A percentile compares a stretch with the other conserved stretches of the same genome.
Conservation (phyloP, 2,113 vertebrate genomes). For the Notechis scutatus region DNA sequence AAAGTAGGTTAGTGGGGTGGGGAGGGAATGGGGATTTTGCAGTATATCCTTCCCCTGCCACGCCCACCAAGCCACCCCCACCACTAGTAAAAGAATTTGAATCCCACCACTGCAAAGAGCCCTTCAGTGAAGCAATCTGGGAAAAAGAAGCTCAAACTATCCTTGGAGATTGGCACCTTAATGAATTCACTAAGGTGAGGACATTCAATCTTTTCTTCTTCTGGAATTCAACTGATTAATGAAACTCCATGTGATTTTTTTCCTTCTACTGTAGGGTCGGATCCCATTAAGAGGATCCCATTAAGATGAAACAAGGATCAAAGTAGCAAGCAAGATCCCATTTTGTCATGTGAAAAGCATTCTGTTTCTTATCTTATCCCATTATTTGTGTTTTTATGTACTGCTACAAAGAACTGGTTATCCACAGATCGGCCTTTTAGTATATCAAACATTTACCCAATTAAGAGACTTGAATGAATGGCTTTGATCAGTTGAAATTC, state of each 20-base stretch:
- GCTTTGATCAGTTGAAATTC: conserved; percentile 14
- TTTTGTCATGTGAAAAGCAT: not conserved
- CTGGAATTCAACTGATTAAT: not conserved
- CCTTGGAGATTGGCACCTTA: not conserved
- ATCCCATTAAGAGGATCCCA: not conserved
- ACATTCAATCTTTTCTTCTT: not conserved
- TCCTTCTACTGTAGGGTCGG: not conserved
- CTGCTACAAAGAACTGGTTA: not conserved
- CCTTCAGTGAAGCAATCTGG: not conserved
- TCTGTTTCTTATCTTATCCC: not conserved
- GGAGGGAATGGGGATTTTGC: no score
- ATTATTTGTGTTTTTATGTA: not conserved
- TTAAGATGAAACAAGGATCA: not conserved
- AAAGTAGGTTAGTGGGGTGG: no score
- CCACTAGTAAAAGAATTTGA: no score
- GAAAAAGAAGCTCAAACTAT: not conserved
- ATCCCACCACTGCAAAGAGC: not conserved
- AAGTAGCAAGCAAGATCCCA: not conserved
- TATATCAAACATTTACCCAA: not conserved
- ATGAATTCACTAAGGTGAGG: not conserved
- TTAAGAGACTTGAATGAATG: not conserved
- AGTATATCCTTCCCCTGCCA: no score
- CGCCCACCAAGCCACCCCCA: no score
- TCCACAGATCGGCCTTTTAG: not conserved
- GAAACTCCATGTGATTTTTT: not conserved